Conservation (phyloP, 2,888 invertebrate species). For the Linnaemya tessellans region DNA sequence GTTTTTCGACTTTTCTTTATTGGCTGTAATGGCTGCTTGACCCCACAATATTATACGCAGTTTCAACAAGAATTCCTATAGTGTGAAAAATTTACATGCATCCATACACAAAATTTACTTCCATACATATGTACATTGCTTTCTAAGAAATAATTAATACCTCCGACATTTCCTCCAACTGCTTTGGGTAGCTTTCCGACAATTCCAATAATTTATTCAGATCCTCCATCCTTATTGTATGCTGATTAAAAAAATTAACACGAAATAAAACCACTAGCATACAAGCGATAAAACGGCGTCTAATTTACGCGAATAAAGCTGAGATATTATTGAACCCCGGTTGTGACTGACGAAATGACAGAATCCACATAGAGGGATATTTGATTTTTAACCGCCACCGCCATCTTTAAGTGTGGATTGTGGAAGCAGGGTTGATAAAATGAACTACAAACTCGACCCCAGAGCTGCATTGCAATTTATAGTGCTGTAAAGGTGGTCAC, state of each 20-base stretch:
- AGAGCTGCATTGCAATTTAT: no score
- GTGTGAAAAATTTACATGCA: not conserved
- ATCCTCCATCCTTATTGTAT: constrained; percentile 76
- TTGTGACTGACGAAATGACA: not conserved
- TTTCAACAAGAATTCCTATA: constrained; percentile 72
- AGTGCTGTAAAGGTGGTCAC: no score
- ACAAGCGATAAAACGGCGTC: not conserved
- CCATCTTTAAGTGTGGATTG: not conserved
- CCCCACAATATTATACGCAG: constrained; percentile 61
- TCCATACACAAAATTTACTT: not conserved
- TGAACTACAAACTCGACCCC: no score
- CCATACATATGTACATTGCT: not conserved
- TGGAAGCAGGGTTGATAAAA: not conserved
- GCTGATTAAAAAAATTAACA: not conserved
- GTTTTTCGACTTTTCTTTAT: constrained; percentile 49
- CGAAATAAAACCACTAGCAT: not conserved
- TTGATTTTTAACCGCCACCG: not conserved
- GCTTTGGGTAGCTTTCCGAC: constrained; percentile 61
- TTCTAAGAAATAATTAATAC: constrained; percentile 65
- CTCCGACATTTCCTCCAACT: constrained; percentile 72
- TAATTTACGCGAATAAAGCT: not conserved
- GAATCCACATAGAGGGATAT: not conserved
- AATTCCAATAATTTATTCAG: constrained; percentile 73
- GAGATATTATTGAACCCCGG: no score
- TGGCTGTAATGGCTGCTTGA: constrained; percentile 25